Evolutionary conservation across 1,140 invertebrate species (phyloP).

Genomic region (Augochlora pura): DNA sequence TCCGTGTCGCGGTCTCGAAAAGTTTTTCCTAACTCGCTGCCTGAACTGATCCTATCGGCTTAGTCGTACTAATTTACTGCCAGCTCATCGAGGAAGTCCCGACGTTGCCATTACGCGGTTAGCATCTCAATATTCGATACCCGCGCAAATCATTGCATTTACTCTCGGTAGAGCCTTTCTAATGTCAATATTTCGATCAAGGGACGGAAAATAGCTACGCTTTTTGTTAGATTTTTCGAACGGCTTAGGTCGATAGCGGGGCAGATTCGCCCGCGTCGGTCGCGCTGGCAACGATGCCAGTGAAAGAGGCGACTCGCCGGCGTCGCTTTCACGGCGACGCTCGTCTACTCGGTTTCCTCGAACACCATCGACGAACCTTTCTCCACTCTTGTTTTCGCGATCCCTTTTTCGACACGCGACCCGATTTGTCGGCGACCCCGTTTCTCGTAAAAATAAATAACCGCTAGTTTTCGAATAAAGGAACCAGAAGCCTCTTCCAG

Average conservation of each 20-base stretch:
- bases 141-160: no score
- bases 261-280: slow-evolving; percentile 10
- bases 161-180: no score
- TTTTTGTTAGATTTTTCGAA: no score
- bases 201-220: background rate
- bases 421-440: background rate
- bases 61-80: slow-evolving; percentile 33
- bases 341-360: slow-evolving; percentile 8
- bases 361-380: slow-evolving; percentile 44
- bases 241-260: background rate
- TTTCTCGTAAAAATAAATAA: background rate
- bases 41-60: background rate
- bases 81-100: slow-evolving; percentile 41
- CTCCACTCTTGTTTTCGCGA: slow-evolving; percentile 37
- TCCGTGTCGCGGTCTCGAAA: background rate
- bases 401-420: slow-evolving; percentile 5
- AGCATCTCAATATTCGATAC: no score
- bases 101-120: slow-evolving; percentile 27
- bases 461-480: background rate
- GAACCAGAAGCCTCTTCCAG: no score
- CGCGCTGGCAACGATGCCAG: slow-evolving; percentile 49
- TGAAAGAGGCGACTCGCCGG: slow-evolving; percentile 51
- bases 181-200: no score
- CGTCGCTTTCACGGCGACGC: slow-evolving; percentile 55
- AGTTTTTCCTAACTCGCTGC: background rate